Base-by-base conservation (phyloP, 2,888 invertebrate genomes). In the Cerceris rybyensis region DNA sequence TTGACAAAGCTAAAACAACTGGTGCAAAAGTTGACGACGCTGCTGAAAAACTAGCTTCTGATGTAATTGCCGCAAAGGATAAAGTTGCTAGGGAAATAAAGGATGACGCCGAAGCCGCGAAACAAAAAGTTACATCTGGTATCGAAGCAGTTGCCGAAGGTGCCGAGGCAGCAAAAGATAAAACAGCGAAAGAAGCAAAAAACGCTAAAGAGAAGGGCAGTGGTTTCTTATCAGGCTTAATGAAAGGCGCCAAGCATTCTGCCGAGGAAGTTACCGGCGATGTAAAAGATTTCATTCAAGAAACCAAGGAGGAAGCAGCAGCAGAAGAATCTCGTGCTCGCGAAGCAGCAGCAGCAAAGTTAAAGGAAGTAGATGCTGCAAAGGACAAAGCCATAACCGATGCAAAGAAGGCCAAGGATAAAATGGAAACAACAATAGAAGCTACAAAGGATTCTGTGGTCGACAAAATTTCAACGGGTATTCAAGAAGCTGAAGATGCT, bases 211-310 rank as follows among this genome's bases (percentile, higher is more conserved):
- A 88, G 0, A 90, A 90, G 59, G 59, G 76, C 0, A 71, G 84
- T 6, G 86, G 87, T 0, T 86, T 88, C 41, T 77, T 88, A 0
- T 86, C 88, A 0, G 86, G 83, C 6, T 80, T 88, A 6, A 72
- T 90, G 13, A 86, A 88, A 43, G 84, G 86, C 0, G 80, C 82
- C 0, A 88, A 88, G 59, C 83, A 86, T 8, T 55, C 77, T 1
- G 81, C 80, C 4, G 83, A 88, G 7, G 88, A 89, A 59, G 81
- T 80, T 7, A 63, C 81, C 0, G 83, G 80, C 1, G 88, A 85
- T 7, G 79, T 83, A 0, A 93, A 88, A 92, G 93, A 93, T 7
- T 93, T 94, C 0, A 90, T 93, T 7, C 93, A 93, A 80, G 88
- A 94, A 81, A 92, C 94, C 0, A 93, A 93, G 69, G 92, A 78